Conservation (phyloP, 2,888 invertebrate genomes). For the Metallyticus violacea region DNA sequence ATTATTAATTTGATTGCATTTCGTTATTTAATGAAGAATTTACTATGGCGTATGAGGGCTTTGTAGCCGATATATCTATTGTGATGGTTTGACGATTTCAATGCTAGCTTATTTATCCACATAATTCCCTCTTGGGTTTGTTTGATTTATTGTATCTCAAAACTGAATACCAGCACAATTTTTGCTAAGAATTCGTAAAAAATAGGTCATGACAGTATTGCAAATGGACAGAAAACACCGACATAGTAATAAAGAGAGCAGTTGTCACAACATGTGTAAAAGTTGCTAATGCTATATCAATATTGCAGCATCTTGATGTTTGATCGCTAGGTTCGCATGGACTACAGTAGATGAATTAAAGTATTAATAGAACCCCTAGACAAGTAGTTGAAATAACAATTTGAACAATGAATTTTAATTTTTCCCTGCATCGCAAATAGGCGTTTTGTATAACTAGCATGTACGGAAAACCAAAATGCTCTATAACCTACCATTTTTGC, state of each 20-base stretch:
- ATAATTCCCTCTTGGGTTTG: not conserved
- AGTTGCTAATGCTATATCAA: not conserved
- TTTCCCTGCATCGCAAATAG: too few relatives aligned
- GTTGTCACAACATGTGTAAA: not conserved
- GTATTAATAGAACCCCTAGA: too few relatives aligned
- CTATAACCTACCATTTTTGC: too few relatives aligned
- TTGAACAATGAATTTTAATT: too few relatives aligned
- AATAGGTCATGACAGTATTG: not conserved
- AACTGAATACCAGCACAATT: not conserved
- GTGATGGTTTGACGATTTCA: not conserved
- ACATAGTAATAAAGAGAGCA: not conserved
- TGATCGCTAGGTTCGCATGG: too few relatives aligned
- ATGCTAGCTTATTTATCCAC: not conserved
- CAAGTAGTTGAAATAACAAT: too few relatives aligned
- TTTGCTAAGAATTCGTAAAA: not conserved
- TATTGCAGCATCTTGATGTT: not conserved
- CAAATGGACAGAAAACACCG: not conserved
- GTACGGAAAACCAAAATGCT: too few relatives aligned
- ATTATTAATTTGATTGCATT: conserved; percentile 10
- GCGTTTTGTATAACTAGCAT: too few relatives aligned
- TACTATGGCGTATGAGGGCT: not conserved
- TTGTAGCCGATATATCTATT: not conserved
- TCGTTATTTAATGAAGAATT: conserved; percentile 18
- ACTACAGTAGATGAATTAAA: too few relatives aligned
- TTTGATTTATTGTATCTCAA: not conserved